Conservation (phyloP, 2,888 invertebrate genomes). For the Melanostoma mellinum region DNA sequence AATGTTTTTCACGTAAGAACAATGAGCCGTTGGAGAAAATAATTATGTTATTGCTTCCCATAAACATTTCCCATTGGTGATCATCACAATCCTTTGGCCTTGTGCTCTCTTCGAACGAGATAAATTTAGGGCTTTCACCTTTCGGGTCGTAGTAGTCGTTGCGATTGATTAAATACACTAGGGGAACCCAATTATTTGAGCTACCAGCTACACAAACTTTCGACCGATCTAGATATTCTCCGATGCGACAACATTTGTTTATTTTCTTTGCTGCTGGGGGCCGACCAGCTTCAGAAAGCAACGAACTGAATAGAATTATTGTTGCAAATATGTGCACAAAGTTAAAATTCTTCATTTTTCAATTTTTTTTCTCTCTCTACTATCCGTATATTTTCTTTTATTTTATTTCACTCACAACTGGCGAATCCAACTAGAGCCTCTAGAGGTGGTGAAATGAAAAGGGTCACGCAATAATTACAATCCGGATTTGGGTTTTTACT, state of each 20-base stretch:
- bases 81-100: slow-evolving; percentile 77
- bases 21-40: slow-evolving; percentile 86
- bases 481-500: slow-evolving; percentile 62
- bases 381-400: slow-evolving; percentile 13
- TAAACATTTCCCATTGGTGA: slow-evolving; percentile 79
- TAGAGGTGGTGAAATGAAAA: slow-evolving; percentile 7
- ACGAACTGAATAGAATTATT: slow-evolving; percentile 51
- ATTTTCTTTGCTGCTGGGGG: slow-evolving; percentile 80
- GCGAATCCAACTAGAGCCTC: slow-evolving; percentile 20
- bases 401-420: slow-evolving; percentile 24
- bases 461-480: slow-evolving; percentile 31
- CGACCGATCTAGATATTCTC: slow-evolving; percentile 82
- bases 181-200: slow-evolving; percentile 83
- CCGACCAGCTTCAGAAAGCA: slow-evolving; percentile 66
- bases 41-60: slow-evolving; percentile 81
- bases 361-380: slow-evolving; percentile 13
- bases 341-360: slow-evolving; percentile 25
- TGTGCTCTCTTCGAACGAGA: slow-evolving; percentile 80
- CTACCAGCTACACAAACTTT: slow-evolving; percentile 80
- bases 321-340: slow-evolving; percentile 48
- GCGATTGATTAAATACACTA: slow-evolving; percentile 84
- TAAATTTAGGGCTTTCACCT: slow-evolving; percentile 81
- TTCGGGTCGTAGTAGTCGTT: slow-evolving; percentile 80
- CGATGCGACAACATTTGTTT: slow-evolving; percentile 84
- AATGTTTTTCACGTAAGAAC: slow-evolving; percentile 83